phyloP scores from a whole-genome alignment of 2,113 vertebrate genomes.

The Cyanoramphus novaezelandiae region DNA sequence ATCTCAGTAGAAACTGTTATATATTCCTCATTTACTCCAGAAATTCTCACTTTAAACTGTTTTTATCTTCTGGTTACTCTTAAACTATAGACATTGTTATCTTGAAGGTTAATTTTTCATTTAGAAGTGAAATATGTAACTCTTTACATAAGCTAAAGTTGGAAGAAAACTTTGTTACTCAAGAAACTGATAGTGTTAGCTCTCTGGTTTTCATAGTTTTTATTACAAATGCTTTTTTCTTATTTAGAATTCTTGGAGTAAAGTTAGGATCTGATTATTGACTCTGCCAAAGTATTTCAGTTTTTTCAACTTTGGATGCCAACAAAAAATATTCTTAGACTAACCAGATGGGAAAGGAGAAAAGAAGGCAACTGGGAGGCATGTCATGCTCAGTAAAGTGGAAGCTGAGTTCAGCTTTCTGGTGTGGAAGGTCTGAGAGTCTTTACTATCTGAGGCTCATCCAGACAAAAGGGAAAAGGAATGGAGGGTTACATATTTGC shows the following conservation, averaged over 20 bases:
- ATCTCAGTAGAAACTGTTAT: background rate
- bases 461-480: background rate
- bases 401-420: background rate
- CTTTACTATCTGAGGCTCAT: background rate
- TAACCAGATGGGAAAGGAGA: slow-evolving; percentile 27
- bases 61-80: background rate
- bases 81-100: background rate
- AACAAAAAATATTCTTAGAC: slow-evolving; percentile 4
- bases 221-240: slow-evolving; percentile 16
- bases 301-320: slow-evolving; percentile 3
- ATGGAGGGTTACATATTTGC: background rate
- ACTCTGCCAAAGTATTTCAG: slow-evolving; percentile 1
- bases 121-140: background rate
- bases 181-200: background rate
- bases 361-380: background rate
- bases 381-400: background rate
- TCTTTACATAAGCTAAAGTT: background rate
- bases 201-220: background rate
- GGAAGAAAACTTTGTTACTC: slow-evolving; percentile 1
- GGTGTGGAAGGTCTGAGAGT: background rate
- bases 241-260: slow-evolving; percentile 6
- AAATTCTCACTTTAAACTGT: background rate
- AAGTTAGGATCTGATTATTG: slow-evolving; percentile 4
- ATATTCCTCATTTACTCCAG: background rate
- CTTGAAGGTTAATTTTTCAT: background rate